Conservation (phyloP, 2,888 invertebrate genomes). For the Clusia tigrina region DNA sequence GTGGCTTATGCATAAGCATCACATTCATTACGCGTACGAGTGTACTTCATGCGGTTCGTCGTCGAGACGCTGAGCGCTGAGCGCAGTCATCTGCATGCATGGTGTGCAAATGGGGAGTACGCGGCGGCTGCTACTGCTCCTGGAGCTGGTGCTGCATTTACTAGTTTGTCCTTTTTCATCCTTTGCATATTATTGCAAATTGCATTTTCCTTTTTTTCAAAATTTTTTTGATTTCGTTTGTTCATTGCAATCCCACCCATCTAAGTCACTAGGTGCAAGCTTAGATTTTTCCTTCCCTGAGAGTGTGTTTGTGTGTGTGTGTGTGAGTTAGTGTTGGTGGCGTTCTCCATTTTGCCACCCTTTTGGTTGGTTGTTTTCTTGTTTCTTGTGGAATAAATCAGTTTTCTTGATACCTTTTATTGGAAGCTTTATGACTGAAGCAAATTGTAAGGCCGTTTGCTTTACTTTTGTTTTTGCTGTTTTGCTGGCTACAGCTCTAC, state of each 20-base stretch:
- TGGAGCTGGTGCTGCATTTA: background rate
- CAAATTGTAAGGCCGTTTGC: background rate
- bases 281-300: background rate
- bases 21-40: conserved; percentile 17
- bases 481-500: background rate
- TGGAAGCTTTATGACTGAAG: background rate
- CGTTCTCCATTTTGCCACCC: background rate
- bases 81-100: conserved; percentile 14
- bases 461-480: conserved; percentile 23
- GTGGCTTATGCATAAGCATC: conserved; percentile 47
- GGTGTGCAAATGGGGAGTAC: background rate
- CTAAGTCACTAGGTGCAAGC: conserved; percentile 22
- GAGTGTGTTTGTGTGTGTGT: background rate
- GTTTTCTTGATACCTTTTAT: conserved; percentile 13
- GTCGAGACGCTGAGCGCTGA: background rate
- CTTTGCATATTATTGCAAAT: conserved; percentile 24
- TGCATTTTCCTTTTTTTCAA: conserved; percentile 17
- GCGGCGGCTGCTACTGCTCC: background rate
- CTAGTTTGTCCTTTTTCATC: conserved; percentile 14
- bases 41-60: conserved; percentile 12
- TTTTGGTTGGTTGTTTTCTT: background rate
- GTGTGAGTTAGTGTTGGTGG: conserved; percentile 2
- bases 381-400: conserved; percentile 16
- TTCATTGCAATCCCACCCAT: conserved; percentile 5
- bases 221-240: conserved; percentile 15